These are phyloP conservation scores for Azorinus chamasolen DNA, from an alignment of 2,888 invertebrate genomes.

Conservation along the genomic window DNA sequence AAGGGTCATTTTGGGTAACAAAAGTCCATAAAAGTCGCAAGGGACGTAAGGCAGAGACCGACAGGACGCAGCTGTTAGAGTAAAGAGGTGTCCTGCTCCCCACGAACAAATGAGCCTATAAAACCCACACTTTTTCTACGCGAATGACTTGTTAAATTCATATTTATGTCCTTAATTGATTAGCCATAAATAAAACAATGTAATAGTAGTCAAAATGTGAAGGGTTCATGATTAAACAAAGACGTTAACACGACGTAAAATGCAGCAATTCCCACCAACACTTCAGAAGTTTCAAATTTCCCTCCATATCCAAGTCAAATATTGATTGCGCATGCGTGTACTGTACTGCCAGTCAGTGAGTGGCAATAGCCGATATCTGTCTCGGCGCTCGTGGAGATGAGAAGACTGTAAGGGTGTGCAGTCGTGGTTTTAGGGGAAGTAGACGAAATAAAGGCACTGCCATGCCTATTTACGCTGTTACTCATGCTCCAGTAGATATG, in stretches of 20 bases:
- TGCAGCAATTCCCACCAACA: background rate
- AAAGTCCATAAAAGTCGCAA: conserved; percentile 63
- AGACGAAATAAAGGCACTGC: too few species aligned
- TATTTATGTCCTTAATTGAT: conserved; percentile 33
- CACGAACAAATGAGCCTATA: conserved; percentile 18
- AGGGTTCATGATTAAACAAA: conserved; percentile 2
- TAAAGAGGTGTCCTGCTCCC: conserved; percentile 22
- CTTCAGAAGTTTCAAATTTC: conserved; percentile 58
- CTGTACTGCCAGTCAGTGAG: background rate
- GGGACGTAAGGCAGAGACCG: conserved; percentile 29
- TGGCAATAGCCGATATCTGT: conserved; percentile 8
- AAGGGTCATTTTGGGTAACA: conserved; percentile 47
- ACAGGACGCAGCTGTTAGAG: conserved; percentile 55
- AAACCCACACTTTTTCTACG: conserved; percentile 25
- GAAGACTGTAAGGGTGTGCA: too few species aligned
- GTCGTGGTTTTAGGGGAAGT: too few species aligned
- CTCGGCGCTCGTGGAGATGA: too few species aligned
- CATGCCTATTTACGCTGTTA: too few species aligned
- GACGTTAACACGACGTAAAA: background rate
- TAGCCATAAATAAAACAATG: conserved; percentile 52
- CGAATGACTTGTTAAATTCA: conserved; percentile 46
- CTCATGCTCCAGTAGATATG: too few species aligned
- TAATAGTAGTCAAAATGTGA: conserved; percentile 19
- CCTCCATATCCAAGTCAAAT: conserved; percentile 40
- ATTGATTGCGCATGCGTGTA: conserved; percentile 36